Base-by-base conservation (phyloP, 2,113 vertebrate species). In the Candoia aspera region DNA sequence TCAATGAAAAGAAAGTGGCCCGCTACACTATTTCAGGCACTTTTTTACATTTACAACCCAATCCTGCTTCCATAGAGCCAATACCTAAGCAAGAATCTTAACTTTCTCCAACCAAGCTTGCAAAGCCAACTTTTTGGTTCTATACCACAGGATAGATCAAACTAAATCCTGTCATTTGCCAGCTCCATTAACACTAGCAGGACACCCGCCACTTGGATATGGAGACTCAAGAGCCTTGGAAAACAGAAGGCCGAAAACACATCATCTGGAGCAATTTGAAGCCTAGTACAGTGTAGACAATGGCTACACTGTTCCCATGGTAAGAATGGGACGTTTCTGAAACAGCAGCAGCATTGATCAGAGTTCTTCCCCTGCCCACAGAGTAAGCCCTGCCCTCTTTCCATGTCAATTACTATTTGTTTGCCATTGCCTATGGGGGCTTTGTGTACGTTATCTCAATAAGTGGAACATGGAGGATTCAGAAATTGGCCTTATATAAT, bases 211-310 rank as follows among this genome's bases (percentile, higher is more conserved):
- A 13, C 55, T 42, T 15, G 1, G 15, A 24, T 49, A 62, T 60
- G 57, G 29, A 29, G n/a, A 33, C 33, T 60, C 60, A 26, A 29
- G 4, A 60, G 64, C 37, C 54, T 79, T 73, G 33, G 29, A 84
- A 64, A 88, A 84, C 68, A 84, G 54, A 57, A 92, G 68, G 54
- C 86, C 60, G 86, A 68, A 26, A 57, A 84, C 60, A 59, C 86
- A 54, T 55, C 17, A 62, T 83, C 68, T 92, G 91, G 91, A 84
- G 68, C 55, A 87, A 83, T 58, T 84, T 42, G 49, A 92, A 92
- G 86, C 64, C n/a, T 88, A 57, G 68, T 86, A 88, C 86, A 79
- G 29, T 1, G 2, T 4, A 88, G 68, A 92, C 91, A 92, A 92
- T 88, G 29, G 55, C 12, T n/a, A 23, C 57, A 60, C 86, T 92